Evolutionary conservation across 2,888 invertebrate species (phyloP), one percentile per base, ranked within the genome.

Genomic region (Argyresthia albistria): DNA sequence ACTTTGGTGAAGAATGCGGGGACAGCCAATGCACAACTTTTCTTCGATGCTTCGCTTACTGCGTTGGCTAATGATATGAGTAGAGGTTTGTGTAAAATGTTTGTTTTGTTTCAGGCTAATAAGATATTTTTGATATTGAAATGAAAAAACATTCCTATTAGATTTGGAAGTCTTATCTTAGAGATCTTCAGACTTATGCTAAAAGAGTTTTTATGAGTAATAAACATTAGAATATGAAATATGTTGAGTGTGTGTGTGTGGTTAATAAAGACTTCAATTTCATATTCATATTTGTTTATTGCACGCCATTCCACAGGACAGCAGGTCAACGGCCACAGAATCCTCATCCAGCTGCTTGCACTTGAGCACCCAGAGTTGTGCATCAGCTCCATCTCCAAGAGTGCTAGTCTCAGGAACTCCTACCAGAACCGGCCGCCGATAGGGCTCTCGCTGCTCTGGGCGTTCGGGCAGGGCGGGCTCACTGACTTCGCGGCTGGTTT

Each of bases 371-470:
- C 94, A 0, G 89, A 90, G 50, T 89, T 93, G 60, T 90, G 91
- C 51, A 67, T 86, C 0, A 76, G 82, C 0, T 92, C 91, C 55
- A 71, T 93, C 59, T 80, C 89, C 10, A 94, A 93, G 70, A 89
- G 91, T 57, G 81, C 88, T 4, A 89, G 87, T 54, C 74, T 94
- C 14, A 87, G 91, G 42, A 93, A 91, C 63, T 95, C 94, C 0
- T 95, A 94, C 67, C 93, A 93, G 64, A 95, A 94, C 69, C 88
- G 93, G 51, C 92, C 92, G 55, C 89, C 90, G 1, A 91, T 94
- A 56, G 93, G 94, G 0, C 76, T 93, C 37, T 91, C 93, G 0
- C 82, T 95, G 45, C 76, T 95, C 1, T 95, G 95, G 94, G 91
- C 91, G 0, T 81, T 93, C n/a, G 93, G 93, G 0, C 94, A 94